Conservation (phyloP, 1,140 invertebrate genomes). For the Diplogasteroides magnus region DNA sequence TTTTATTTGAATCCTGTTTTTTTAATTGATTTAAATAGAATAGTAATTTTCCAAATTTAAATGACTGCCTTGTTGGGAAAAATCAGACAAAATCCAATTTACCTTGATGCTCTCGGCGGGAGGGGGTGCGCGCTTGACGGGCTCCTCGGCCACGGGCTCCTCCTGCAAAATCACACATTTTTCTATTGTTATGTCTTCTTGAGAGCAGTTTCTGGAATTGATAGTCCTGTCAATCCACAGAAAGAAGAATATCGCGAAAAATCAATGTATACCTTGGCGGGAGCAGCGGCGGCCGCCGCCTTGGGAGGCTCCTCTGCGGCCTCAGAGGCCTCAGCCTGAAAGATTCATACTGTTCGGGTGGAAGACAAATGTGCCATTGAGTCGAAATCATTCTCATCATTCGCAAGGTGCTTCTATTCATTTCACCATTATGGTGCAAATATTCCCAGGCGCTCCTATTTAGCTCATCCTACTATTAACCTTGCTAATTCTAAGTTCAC, state of each 20-base stretch:
- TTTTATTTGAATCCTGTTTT: conserved; percentile 7
- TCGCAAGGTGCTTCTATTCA: neutral
- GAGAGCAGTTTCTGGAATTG: no score
- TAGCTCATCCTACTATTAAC: no score
- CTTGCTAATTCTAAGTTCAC: no score
- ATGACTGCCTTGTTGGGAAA: neutral
- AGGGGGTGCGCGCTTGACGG: conserved; percentile 17
- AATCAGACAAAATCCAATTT: neutral
- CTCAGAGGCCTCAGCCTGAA: neutral
- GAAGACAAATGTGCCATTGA: neutral
- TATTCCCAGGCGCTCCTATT: neutral
- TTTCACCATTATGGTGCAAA: neutral
- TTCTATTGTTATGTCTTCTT: no score
- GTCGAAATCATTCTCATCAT: neutral
- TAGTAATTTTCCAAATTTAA: neutral
- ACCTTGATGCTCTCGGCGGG: no score
- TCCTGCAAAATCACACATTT: no score
- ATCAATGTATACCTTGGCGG: neutral
- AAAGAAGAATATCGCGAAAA: no score
- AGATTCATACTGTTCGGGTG: neutral
- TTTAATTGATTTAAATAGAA: neutral
- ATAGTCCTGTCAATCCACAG: no score
- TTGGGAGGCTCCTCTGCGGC: neutral
- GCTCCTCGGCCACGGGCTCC: conserved; percentile 26
- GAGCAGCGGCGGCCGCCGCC: neutral